phyloP scores from a whole-genome alignment of 2,797 vertebrate genomes.

The Epinephelus malabaricus region DNA sequence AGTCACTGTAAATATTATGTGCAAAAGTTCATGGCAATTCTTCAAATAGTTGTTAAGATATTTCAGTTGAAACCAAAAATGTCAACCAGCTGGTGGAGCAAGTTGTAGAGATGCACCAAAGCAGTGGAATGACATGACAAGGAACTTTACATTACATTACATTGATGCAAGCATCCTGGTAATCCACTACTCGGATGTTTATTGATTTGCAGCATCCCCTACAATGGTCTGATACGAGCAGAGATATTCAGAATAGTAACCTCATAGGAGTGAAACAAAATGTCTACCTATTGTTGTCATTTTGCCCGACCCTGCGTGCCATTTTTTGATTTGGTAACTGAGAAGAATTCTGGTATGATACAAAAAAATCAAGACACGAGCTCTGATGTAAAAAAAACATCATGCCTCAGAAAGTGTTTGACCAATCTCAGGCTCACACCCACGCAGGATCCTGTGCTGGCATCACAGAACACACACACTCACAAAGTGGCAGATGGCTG shows the following conservation, averaged over 20 bases:
- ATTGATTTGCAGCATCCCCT: background rate
- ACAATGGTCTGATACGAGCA: background rate
- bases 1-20: background rate
- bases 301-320: background rate
- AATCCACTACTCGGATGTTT: too few species aligned
- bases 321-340: background rate
- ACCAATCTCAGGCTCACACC: conserved; percentile 36
- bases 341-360: background rate
- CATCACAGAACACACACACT: conserved; percentile 35
- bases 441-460: conserved; percentile 41
- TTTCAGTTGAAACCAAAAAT: background rate
- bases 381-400: conserved; percentile 26
- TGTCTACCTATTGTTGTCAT: background rate
- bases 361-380: background rate
- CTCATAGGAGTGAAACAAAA: background rate
- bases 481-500: conserved; percentile 79
- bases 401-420: conserved; percentile 17
- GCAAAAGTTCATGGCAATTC: background rate
- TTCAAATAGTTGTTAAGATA: background rate
- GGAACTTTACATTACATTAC: too few species aligned
- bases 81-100: background rate
- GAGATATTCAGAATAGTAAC: background rate
- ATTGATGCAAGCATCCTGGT: too few species aligned
- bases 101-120: too few species aligned
- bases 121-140: too few species aligned